Percentiles rank a stretch among this genome's conserved stretches.
Conservation (phyloP, 2,113 vertebrate species). For the Tricholaema leucomelas region DNA sequence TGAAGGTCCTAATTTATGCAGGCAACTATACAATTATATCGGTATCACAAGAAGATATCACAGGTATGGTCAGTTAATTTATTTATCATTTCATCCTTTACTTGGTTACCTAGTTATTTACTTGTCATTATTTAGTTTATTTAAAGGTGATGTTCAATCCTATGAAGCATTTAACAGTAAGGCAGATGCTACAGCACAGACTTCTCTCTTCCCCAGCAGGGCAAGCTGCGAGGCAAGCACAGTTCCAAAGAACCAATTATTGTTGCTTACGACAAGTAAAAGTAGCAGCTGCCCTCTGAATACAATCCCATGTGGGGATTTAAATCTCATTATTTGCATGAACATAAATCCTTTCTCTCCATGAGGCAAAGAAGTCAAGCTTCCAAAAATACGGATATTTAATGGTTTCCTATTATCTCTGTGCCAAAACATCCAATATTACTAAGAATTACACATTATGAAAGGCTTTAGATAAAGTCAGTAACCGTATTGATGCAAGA, state of each 20-base stretch:
- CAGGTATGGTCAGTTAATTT: too few species aligned
- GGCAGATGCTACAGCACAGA: not conserved
- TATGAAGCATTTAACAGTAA: not conserved
- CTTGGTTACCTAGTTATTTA: not conserved
- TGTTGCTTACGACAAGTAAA: conserved; percentile 20
- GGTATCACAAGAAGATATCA: not conserved
- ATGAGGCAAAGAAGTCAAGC: conserved; percentile 1
- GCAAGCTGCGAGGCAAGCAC: conserved; percentile 13
- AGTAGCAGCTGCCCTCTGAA: conserved; percentile 36
- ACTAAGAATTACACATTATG: not conserved
- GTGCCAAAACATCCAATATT: not conserved
- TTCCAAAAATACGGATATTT: not conserved
- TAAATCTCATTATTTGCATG: conserved; percentile 35
- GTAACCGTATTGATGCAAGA: not conserved
- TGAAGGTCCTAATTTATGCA: not conserved
- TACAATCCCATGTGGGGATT: not conserved
- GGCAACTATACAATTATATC: not conserved
- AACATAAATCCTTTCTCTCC: conserved; percentile 32
- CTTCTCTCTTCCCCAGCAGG: not conserved
- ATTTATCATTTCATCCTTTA: not conserved
- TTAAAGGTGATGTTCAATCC: not conserved
- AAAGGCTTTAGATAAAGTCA: not conserved
- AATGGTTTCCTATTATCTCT: not conserved
- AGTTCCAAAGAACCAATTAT: conserved; percentile 31
- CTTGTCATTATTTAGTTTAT: not conserved